A percentile compares a stretch with the other conserved stretches of the same genome.
Evolutionary conservation across 2,797 vertebrate genomes (phyloP).

Genomic region (Neosilurus mollespiculum): DNA sequence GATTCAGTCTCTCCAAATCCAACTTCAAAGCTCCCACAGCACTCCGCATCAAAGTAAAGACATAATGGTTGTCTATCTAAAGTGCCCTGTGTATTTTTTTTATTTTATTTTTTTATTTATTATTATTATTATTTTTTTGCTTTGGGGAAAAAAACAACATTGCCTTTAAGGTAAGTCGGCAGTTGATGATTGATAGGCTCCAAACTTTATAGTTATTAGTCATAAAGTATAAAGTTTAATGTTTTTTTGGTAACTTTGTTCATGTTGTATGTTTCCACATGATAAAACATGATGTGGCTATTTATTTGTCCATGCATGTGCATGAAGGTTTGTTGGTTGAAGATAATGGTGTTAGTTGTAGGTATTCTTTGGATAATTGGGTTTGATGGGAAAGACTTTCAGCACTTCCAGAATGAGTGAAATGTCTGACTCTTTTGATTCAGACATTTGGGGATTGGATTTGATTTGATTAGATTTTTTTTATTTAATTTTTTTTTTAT

Average conservation of each 20-base stretch:
- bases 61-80: slow-evolving; percentile 48
- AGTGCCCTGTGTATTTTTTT: slow-evolving; percentile 30
- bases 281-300: not conserved
- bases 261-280: too few relatives aligned
- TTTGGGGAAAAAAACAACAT: slow-evolving; percentile 32
- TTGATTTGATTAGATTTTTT: too few relatives aligned
- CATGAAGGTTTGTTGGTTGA: not conserved
- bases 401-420: not conserved
- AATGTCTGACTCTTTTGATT: not conserved
- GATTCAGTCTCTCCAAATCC: slow-evolving; percentile 48
- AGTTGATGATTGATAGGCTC: not conserved
- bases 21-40: slow-evolving; percentile 52
- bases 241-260: not conserved
- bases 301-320: not conserved
- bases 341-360: not conserved
- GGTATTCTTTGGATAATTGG: not conserved
- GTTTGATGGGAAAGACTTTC: not conserved
- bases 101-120: too few relatives aligned
- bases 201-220: not conserved
- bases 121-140: not conserved
- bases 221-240: not conserved
- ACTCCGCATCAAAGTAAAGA: slow-evolving; percentile 59
- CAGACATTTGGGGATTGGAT: too few relatives aligned
- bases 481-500: too few relatives aligned
- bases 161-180: slow-evolving; percentile 20